A percentile compares a stretch with the other conserved stretches of the same genome.
Evolutionary conservation across 2,113 vertebrate species (phyloP).

Genomic region (Neomonachus schauinslandi): DNA sequence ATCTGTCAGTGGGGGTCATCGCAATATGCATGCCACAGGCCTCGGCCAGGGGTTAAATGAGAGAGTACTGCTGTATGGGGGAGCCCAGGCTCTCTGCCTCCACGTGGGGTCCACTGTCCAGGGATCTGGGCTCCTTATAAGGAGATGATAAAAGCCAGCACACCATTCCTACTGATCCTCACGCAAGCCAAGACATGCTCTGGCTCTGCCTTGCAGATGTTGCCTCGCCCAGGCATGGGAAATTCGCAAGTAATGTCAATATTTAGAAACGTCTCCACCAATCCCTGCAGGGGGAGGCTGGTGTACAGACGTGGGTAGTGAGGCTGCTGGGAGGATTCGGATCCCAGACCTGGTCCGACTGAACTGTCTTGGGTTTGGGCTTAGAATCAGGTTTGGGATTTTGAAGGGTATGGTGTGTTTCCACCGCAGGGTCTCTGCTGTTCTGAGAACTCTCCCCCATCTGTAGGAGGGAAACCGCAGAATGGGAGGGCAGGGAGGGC

Average conservation of each 20-base stretch:
- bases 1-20: neutral
- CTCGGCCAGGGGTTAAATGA: neutral
- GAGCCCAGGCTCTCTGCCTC: neutral
- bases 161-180: neutral
- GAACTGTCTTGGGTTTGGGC: neutral
- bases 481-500: neutral
- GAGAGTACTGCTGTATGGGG: fast-evolving
- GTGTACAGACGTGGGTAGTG: fast-evolving
- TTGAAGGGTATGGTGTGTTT: neutral
- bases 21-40: fast-evolving
- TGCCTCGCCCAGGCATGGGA: fast-evolving
- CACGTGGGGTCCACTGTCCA: neutral
- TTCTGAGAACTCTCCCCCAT: neutral
- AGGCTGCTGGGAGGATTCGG: fast-evolving
- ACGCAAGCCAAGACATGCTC: neutral
- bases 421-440: neutral
- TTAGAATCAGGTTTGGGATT: neutral
- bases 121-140: neutral
- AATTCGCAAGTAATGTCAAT: neutral
- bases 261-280: neutral
- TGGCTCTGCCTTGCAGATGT: neutral
- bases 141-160: neutral
- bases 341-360: fast-evolving
- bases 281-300: neutral
- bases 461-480: neutral